phyloP scores from a whole-genome alignment of 1,140 invertebrate genomes.

The Cotesia vestalis region DNA sequence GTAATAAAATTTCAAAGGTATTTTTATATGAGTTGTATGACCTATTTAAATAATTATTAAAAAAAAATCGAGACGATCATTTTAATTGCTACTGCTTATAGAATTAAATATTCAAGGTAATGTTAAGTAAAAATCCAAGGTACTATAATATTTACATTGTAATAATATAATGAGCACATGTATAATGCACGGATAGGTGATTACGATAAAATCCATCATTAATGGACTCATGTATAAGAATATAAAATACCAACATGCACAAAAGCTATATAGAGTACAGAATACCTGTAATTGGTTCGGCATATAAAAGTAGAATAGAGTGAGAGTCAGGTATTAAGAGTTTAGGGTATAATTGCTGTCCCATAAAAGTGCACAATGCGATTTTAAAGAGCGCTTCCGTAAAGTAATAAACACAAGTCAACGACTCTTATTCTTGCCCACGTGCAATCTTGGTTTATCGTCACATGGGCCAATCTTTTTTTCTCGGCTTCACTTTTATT shows the following conservation, averaged over 20 bases:
- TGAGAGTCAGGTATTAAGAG: slow-evolving; percentile 36
- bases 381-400: slow-evolving; percentile 64
- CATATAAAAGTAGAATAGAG: slow-evolving; percentile 8
- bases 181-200: too few species aligned
- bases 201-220: too few species aligned
- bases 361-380: slow-evolving; percentile 63
- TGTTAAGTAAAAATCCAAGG: too few species aligned
- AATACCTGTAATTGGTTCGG: neutral
- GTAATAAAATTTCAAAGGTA: too few species aligned
- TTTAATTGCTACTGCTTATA: too few species aligned
- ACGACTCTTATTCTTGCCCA: slow-evolving; percentile 41
- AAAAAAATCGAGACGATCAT: too few species aligned
- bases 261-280: slow-evolving; percentile 2
- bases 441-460: slow-evolving; percentile 48
- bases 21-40: too few species aligned
- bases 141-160: too few species aligned
- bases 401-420: slow-evolving; percentile 58
- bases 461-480: slow-evolving; percentile 22
- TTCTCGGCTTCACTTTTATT: slow-evolving; percentile 11
- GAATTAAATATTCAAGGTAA: too few species aligned
- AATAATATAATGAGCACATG: too few species aligned
- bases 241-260: slow-evolving; percentile 18
- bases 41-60: too few species aligned
- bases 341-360: slow-evolving; percentile 61
- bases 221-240: neutral